Percentiles rank a stretch among this genome's conserved stretches.
Conservation (phyloP, 2,797 vertebrate genomes). For the Rallus crepitans region DNA sequence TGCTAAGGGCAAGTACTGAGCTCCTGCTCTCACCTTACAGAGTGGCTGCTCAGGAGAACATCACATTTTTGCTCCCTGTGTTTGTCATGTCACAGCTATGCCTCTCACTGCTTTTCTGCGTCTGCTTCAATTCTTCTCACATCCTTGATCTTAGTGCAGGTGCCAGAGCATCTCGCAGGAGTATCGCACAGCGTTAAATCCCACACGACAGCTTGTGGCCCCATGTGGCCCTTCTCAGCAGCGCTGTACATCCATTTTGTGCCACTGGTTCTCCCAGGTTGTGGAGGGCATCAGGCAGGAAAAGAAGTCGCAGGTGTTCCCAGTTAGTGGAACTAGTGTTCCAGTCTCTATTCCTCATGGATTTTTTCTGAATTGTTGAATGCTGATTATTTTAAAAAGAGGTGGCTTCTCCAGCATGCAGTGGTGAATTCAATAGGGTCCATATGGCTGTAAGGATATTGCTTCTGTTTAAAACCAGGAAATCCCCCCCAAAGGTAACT, state of each 20-base stretch:
- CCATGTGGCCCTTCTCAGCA: not conserved
- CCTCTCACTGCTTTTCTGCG: not conserved
- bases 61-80: not conserved
- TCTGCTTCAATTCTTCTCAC: slow-evolving; percentile 17
- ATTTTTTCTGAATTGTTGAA: not conserved
- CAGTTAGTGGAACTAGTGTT: not conserved
- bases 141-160: not conserved
- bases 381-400: not conserved
- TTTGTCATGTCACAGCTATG: not conserved
- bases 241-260: not conserved
- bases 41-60: not conserved
- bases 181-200: not conserved
- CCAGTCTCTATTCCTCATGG: not conserved
- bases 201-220: not conserved
- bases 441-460: not conserved
- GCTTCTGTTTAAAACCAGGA: slow-evolving; percentile 11
- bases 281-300: not conserved
- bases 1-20: not conserved
- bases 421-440: not conserved
- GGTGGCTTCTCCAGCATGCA: not conserved
- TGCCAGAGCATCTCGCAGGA: not conserved
- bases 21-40: not conserved
- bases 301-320: accelerated
- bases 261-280: not conserved
- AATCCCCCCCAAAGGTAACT: not conserved